Evolutionary conservation across 2,113 vertebrate species (phyloP).

Genomic region (Oncorhynchus gorbuscha): DNA sequence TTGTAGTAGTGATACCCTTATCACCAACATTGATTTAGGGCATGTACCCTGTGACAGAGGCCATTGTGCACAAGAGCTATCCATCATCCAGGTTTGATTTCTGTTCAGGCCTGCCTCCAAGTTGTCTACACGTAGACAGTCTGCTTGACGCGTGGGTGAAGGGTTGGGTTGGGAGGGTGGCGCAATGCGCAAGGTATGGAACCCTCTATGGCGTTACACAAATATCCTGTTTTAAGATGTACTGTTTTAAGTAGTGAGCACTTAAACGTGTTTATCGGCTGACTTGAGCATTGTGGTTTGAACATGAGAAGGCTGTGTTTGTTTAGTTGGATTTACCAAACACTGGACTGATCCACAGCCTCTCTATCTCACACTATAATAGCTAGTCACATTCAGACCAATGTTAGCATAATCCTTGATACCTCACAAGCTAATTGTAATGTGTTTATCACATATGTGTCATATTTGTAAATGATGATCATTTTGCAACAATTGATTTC

Average conservation of each 20-base stretch:
- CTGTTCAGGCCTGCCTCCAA: conserved; percentile 70
- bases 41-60: conserved; percentile 81
- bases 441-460: background rate
- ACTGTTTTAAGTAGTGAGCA: background rate
- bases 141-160: background rate
- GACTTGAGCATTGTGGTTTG: background rate
- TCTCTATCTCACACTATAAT: conserved; percentile 18
- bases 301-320: background rate
- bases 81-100: conserved; percentile 74
- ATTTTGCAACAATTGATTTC: conserved; percentile 31
- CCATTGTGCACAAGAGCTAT: conserved; percentile 74
- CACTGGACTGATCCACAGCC: conserved; percentile 8
- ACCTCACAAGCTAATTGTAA: background rate
- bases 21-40: conserved; percentile 85
- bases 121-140: conserved; percentile 60
- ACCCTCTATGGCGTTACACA: background rate
- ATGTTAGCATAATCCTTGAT: background rate
- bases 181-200: conserved; percentile 4
- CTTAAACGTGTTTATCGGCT: conserved; percentile 17
- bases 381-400: conserved; percentile 9
- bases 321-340: conserved; percentile 17
- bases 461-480: conserved; percentile 10
- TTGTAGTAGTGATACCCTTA: conserved; percentile 74
- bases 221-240: conserved; percentile 2
- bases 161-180: conserved; percentile 1